phyloP scores from a whole-genome alignment of 2,888 invertebrate species.

The Drosophila robusta region DNA sequence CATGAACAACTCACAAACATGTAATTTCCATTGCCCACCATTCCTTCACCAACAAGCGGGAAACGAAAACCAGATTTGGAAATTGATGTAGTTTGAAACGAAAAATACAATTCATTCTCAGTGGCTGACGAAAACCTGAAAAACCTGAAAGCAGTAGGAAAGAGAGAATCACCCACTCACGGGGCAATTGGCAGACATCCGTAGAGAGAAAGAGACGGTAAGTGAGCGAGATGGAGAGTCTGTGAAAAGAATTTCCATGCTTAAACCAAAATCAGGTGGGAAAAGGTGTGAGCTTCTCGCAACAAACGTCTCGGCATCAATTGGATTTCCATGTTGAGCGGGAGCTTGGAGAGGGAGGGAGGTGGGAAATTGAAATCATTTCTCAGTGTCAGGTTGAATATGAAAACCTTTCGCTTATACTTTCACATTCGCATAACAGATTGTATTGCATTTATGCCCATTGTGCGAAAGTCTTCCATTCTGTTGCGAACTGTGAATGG shows the following conservation, averaged over 20 bases:
- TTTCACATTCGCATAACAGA: conserved; percentile 45
- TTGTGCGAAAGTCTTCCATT: conserved; percentile 26
- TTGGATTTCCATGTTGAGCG: conserved; percentile 30
- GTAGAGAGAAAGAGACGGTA: too few relatives aligned
- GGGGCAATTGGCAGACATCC: conserved; percentile 1
- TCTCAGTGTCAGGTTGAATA: conserved; percentile 66
- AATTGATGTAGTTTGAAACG: conserved; percentile 50
- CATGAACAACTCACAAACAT: conserved; percentile 27
- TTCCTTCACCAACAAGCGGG: not conserved
- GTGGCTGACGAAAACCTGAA: conserved; percentile 31
- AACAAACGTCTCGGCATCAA: conserved; percentile 24
- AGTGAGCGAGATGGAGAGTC: not conserved
- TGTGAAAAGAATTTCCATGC: conserved; percentile 35
- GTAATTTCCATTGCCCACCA: conserved; percentile 26
- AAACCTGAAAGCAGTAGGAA: conserved; percentile 1
- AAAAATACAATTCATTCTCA: conserved; percentile 39
- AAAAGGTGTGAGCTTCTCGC: conserved; percentile 2
- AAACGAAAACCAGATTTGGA: conserved; percentile 43
- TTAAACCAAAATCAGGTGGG: conserved; percentile 12
- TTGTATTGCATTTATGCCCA: conserved; percentile 43
- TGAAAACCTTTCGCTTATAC: conserved; percentile 48
- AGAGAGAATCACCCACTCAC: conserved; percentile 6
- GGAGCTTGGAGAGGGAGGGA: not conserved
- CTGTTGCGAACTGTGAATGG: conserved; percentile 11
- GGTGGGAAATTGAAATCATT: conserved; percentile 61